Conservation (phyloP, 2,797 vertebrate species). For the Gadopsis marmoratus region DNA sequence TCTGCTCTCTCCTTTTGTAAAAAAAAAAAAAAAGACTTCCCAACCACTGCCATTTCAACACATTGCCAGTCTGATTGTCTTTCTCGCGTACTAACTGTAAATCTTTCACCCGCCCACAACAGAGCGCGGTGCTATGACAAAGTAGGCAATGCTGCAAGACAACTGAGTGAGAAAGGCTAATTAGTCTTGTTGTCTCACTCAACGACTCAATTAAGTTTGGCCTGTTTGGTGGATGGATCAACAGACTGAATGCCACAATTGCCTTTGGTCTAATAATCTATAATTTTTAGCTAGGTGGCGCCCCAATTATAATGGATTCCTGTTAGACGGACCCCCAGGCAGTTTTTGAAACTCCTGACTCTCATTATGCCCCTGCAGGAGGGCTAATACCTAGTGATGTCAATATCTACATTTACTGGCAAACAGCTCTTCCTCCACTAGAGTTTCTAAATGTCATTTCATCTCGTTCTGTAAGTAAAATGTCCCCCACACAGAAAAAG, state of each 20-base stretch:
- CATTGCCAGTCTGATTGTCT: constrained; percentile 1
- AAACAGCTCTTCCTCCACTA: constrained; percentile 23
- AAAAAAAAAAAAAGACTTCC: not conserved
- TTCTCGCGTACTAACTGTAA: constrained; percentile 24
- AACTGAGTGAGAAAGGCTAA: constrained; percentile 21
- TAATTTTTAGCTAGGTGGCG: not conserved
- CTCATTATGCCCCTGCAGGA: constrained; percentile 16
- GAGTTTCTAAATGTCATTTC: constrained; percentile 60
- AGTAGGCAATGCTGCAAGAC: constrained; percentile 6
- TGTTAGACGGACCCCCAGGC: not conserved
- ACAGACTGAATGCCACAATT: not conserved
- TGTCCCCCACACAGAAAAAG: constrained; percentile 28
- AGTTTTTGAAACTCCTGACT: constrained; percentile 23
- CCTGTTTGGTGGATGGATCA: not conserved
- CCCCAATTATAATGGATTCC: not conserved
- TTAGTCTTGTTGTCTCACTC: constrained; percentile 10
- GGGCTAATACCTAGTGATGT: constrained; percentile 27
- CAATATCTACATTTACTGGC: constrained; percentile 36
- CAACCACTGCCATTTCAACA: not conserved
- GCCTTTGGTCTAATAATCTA: constrained; percentile 13
- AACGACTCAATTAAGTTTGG: constrained; percentile 14
- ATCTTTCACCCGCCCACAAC: constrained; percentile 19
- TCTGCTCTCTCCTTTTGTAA: constrained; percentile 7
- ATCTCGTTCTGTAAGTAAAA: constrained; percentile 33
- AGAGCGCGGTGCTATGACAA: constrained; percentile 17